phyloP scores from a whole-genome alignment of 2,113 vertebrate species.

The Cebidichthys violaceus region DNA sequence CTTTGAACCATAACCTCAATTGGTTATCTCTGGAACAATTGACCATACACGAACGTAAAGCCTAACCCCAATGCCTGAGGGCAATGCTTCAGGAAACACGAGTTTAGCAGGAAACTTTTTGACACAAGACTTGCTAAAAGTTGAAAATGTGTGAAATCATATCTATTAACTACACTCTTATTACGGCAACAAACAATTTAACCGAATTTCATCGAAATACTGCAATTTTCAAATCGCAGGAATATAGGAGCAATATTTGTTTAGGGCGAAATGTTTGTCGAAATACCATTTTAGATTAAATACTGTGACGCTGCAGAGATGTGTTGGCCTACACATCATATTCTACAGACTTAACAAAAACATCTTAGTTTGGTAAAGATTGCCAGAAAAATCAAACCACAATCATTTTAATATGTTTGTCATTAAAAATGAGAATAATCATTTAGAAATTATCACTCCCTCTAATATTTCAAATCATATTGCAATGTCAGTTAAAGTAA shows the following conservation, averaged over 20 bases:
- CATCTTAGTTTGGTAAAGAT: neutral
- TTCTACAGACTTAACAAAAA: neutral
- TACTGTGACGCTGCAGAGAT: neutral
- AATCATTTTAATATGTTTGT: neutral
- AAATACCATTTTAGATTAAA: neutral
- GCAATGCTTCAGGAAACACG: neutral
- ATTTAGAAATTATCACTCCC: neutral
- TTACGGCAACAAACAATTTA: too few relatives aligned
- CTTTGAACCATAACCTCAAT: neutral
- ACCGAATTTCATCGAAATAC: too few relatives aligned
- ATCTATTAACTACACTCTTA: neutral
- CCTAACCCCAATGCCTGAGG: neutral
- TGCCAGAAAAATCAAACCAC: neutral
- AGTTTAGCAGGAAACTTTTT: neutral
- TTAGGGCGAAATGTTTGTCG: neutral
- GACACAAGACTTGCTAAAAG: neutral
- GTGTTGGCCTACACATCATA: neutral
- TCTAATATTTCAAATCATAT: neutral
- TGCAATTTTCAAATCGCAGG: too few relatives aligned
- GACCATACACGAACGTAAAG: neutral
- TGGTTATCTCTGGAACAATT: neutral
- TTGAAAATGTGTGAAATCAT: neutral
- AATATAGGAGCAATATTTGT: neutral
- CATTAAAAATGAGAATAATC: neutral
- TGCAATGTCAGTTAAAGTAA: neutral